Percentiles rank a stretch among this genome's conserved stretches.
These are phyloP conservation scores for Odocoileus virginianus DNA, from an alignment of 2,113 vertebrate genomes.

Conservation along the genomic window DNA sequence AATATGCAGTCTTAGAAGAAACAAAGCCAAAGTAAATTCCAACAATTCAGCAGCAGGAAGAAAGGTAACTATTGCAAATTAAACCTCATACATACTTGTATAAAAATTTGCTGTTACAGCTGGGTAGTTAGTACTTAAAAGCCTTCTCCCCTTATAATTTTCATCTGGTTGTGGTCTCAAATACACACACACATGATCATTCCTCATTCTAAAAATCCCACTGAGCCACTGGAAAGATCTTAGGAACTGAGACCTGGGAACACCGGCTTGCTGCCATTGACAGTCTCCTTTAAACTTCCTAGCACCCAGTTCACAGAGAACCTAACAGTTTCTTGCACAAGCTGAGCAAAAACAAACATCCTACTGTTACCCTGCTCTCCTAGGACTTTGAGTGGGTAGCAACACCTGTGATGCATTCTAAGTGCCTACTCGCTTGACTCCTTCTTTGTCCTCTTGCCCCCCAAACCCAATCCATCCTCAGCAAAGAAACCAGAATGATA, in stretches of 20 bases:
- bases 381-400: background rate
- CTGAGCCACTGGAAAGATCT: background rate
- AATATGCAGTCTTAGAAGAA: constrained; percentile 38
- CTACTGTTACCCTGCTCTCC: background rate
- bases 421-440: background rate
- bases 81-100: constrained; percentile 46
- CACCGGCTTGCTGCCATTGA: background rate
- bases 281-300: background rate
- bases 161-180: constrained; percentile 16
- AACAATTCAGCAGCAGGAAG: constrained; percentile 27
- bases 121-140: background rate
- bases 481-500: background rate
- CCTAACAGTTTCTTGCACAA: background rate
- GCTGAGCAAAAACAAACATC: background rate
- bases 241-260: background rate
- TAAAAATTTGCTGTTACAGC: constrained; percentile 38
- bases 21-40: background rate
- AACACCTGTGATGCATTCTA: background rate
- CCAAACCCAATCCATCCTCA: background rate
- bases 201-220: background rate
- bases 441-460: background rate
- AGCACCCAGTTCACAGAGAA: background rate
- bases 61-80: constrained; percentile 62
- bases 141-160: background rate
- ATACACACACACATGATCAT: background rate